phyloP scores from a whole-genome alignment of 2,888 invertebrate genomes.

The Allacma fusca region DNA sequence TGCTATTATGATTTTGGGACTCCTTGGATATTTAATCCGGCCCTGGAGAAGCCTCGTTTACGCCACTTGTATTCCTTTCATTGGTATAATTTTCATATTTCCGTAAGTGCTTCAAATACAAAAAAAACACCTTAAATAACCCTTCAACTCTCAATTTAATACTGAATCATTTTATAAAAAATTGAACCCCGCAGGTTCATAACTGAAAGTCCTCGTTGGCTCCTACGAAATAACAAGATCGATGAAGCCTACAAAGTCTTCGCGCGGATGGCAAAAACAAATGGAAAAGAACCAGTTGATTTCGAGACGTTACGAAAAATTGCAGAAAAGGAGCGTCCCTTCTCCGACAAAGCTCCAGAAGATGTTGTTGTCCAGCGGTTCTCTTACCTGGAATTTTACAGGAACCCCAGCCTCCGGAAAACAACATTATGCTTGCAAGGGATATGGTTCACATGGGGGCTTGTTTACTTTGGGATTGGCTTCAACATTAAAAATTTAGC shows the following conservation, averaged over 20 bases:
- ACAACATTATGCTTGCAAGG: constrained; percentile 49
- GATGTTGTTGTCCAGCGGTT: constrained; percentile 30
- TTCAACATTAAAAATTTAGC: constrained; percentile 51
- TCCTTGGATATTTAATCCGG: too few species aligned
- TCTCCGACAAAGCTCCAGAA: too few species aligned
- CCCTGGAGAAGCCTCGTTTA: too few species aligned
- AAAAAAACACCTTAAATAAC: background rate
- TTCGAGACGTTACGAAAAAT: background rate
- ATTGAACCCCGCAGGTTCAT: too few species aligned
- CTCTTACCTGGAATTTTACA: constrained; percentile 48
- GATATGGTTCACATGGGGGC: constrained; percentile 51
- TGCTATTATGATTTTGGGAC: constrained; percentile 48
- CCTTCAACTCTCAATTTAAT: background rate
- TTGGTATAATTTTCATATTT: constrained; percentile 41
- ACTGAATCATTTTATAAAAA: too few species aligned
- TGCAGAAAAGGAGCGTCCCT: constrained; percentile 19
- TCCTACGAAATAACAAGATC: constrained; percentile 46
- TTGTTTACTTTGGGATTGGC: constrained; percentile 53
- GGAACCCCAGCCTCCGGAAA: constrained; percentile 30
- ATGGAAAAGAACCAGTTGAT: constrained; percentile 21
- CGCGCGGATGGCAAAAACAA: constrained; percentile 25
- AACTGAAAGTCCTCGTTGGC: constrained; percentile 53
- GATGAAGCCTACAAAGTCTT: constrained; percentile 42
- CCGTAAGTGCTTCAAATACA: constrained; percentile 40
- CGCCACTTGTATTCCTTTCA: constrained; percentile 47